These are phyloP conservation scores for Tragelaphus strepsiceros DNA, from an alignment of 2,113 vertebrate species.

Conservation along the genomic window DNA sequence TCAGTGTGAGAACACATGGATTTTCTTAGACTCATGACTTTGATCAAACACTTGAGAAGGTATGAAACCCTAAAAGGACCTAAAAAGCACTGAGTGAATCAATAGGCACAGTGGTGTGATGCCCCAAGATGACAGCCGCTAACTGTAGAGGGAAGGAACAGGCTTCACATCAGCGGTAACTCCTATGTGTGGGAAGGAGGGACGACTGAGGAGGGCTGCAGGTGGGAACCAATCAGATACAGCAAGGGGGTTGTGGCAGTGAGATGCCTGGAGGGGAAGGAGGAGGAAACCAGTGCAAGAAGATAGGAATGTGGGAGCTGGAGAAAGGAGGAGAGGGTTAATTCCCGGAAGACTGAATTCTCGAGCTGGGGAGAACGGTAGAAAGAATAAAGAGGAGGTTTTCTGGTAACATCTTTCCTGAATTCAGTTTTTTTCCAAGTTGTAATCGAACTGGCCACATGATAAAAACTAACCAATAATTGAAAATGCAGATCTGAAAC, in stretches of 20 bases:
- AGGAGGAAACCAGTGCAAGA: not conserved
- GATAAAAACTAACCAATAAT: not conserved
- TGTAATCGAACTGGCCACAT: not conserved
- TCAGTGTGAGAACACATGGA: not conserved
- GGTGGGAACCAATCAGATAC: not conserved
- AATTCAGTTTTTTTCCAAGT: not conserved
- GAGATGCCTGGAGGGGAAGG: not conserved
- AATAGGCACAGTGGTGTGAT: not conserved
- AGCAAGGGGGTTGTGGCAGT: not conserved
- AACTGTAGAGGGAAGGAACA: not conserved
- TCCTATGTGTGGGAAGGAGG: not conserved
- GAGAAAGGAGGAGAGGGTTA: not conserved
- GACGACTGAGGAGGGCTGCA: not conserved
- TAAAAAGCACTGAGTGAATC: not conserved
- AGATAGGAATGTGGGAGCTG: not conserved
- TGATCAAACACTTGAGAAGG: slow-evolving; percentile 1
- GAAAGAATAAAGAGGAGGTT: not conserved
- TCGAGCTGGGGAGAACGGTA: not conserved
- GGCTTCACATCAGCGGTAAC: not conserved
- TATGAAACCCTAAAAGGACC: not conserved
- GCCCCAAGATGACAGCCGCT: not conserved
- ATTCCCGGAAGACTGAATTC: not conserved
- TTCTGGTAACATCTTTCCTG: not conserved
- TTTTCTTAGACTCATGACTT: not conserved
- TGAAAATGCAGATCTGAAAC: not conserved